phyloP scores from a whole-genome alignment of 2,113 vertebrate genomes.

The Pangasianodon hypophthalmus region DNA sequence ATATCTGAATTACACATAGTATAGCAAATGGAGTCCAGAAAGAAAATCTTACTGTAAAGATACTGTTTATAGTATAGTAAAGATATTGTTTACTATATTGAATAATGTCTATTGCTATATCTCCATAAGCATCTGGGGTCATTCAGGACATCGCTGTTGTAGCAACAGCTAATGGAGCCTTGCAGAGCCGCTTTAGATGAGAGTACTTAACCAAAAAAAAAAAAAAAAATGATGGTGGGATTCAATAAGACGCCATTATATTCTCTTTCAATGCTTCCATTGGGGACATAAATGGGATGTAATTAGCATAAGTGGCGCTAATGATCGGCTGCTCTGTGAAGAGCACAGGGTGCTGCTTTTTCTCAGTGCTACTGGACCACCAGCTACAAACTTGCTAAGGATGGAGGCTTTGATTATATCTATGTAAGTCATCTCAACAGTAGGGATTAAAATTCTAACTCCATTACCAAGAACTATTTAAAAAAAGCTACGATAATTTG shows the following conservation, averaged over 20 bases:
- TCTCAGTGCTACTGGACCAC: slow-evolving; percentile 69
- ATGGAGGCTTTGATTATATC: background rate
- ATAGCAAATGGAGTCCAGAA: background rate
- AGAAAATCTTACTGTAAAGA: background rate
- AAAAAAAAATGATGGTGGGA: slow-evolving; percentile 64
- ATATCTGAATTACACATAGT: background rate
- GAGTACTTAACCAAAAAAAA: slow-evolving; percentile 37
- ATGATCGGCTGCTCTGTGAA: slow-evolving; percentile 85
- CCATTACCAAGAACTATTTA: background rate
- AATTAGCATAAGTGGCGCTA: slow-evolving; percentile 95
- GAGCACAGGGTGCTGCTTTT: slow-evolving; percentile 77
- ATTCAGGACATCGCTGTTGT: background rate
- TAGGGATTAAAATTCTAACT: background rate
- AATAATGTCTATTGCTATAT: no score
- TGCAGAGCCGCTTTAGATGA: slow-evolving; percentile 43
- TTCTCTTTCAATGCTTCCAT: slow-evolving; percentile 86
- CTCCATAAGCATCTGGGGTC: background rate
- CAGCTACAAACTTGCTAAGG: background rate
- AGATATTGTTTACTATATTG: no score
- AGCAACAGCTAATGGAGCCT: slow-evolving; percentile 21
- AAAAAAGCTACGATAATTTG: background rate
- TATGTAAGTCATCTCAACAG: background rate
- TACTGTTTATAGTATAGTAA: background rate
- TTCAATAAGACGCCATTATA: slow-evolving; percentile 91
- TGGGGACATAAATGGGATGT: slow-evolving; percentile 84